Conservation (phyloP, 2,113 vertebrate genomes). For the Channa argus region DNA sequence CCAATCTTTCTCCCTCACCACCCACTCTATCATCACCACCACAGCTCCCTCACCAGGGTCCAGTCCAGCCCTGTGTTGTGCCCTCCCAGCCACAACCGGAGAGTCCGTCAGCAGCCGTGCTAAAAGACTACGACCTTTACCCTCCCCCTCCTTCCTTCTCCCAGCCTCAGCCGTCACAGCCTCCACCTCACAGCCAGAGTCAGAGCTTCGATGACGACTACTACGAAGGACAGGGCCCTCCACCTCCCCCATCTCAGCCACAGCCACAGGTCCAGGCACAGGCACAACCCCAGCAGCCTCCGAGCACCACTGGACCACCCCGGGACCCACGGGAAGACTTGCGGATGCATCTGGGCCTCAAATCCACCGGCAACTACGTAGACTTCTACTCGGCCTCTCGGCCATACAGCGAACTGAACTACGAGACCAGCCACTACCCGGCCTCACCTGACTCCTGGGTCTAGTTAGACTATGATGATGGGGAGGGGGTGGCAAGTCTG, state of each 20-base stretch:
- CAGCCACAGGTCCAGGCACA: slow-evolving; percentile 50
- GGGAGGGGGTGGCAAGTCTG: slow-evolving; percentile 48
- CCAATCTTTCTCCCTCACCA: neutral
- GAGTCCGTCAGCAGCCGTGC: slow-evolving; percentile 77
- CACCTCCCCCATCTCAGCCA: slow-evolving; percentile 51
- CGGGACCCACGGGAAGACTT: slow-evolving; percentile 87
- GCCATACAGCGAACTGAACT: slow-evolving; percentile 99
- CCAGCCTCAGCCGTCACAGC: slow-evolving; percentile 76
- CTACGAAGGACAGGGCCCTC: slow-evolving; percentile 75
- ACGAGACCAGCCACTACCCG: slow-evolving; percentile 99
- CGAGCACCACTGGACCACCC: slow-evolving; percentile 76
- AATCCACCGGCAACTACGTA: slow-evolving; percentile 99
- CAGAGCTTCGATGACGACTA: slow-evolving; percentile 75
- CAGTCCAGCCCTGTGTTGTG: slow-evolving; percentile 86
- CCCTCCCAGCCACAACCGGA: slow-evolving; percentile 89
- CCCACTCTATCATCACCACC: slow-evolving; percentile 2
- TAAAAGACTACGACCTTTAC: slow-evolving; percentile 96
- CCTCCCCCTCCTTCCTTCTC: slow-evolving; percentile 90
- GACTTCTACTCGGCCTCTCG: slow-evolving; percentile 99
- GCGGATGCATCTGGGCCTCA: slow-evolving; percentile 99
- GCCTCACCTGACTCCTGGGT: slow-evolving; percentile 99
- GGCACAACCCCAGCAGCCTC: slow-evolving; percentile 86
- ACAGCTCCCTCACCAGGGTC: slow-evolving; percentile 80
- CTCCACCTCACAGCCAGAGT: slow-evolving; percentile 79
- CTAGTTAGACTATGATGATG: slow-evolving; percentile 79